Conservation (phyloP, 2,888 invertebrate species). For the Agrilus biguttatus region DNA sequence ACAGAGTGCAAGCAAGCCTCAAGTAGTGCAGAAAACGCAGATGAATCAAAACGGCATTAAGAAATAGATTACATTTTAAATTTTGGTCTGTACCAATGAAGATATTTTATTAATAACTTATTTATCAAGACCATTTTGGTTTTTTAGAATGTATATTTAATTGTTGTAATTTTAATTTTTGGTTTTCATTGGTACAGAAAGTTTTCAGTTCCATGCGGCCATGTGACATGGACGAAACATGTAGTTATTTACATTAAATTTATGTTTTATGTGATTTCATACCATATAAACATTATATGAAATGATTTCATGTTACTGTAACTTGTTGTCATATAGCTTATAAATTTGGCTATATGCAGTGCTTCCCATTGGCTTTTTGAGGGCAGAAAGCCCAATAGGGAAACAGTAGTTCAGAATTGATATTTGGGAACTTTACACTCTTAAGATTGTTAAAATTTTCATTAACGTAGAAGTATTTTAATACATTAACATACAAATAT, state of each 20-base stretch:
- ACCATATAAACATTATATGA: constrained; percentile 24
- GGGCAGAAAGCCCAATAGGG: constrained; percentile 30
- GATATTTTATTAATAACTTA: constrained; percentile 4
- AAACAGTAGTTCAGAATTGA: constrained; percentile 30
- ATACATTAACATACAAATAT: neutral
- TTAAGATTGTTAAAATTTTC: neutral
- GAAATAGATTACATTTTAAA: constrained; percentile 18
- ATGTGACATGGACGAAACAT: constrained; percentile 27
- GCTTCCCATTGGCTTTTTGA: constrained; percentile 29
- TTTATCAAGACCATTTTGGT: constrained; percentile 1
- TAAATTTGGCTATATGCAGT: constrained; percentile 22
- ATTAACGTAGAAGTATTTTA: constrained; percentile 6
- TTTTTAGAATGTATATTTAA: constrained; percentile 4
- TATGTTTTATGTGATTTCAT: constrained; percentile 29
- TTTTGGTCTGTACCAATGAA: constrained; percentile 21
- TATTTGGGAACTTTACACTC: constrained; percentile 9
- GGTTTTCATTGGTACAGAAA: constrained; percentile 7
- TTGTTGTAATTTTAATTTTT: constrained; percentile 5
- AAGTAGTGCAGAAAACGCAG: constrained; percentile 17
- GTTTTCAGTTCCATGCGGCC: constrained; percentile 28
- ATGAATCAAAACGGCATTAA: constrained; percentile 24
- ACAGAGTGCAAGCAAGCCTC: constrained; percentile 7
- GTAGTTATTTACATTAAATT: constrained; percentile 7
- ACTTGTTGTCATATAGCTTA: constrained; percentile 25
- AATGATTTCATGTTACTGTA: constrained; percentile 30